Evolutionary conservation across 2,797 vertebrate genomes (phyloP).

Genomic region (Stomatorhinus walkeri): DNA sequence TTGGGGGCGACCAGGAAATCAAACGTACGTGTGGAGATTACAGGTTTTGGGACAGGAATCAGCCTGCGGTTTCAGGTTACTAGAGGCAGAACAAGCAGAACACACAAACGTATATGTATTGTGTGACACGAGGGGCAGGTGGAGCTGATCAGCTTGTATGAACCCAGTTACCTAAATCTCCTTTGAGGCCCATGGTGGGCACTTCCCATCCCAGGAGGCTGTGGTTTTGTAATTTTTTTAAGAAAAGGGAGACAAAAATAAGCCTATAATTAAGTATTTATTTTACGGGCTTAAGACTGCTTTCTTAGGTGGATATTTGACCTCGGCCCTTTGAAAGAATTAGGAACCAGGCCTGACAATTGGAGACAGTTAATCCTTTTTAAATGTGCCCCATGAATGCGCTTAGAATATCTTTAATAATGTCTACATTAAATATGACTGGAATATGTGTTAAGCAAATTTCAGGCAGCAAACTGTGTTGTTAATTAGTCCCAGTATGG

Average conservation of each 20-base stretch:
- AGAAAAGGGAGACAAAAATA: not conserved
- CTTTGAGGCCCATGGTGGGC: not conserved
- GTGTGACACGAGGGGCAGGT: not conserved
- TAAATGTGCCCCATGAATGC: not conserved
- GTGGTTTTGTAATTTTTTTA: not conserved
- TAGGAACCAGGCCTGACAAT: not conserved
- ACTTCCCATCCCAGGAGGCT: not conserved
- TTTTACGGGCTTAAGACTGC: not conserved
- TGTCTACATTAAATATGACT: not conserved
- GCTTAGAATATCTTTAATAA: not conserved
- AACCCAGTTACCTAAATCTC: not conserved
- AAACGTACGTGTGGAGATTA: not conserved
- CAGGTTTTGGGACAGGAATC: not conserved
- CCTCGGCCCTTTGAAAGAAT: not conserved
- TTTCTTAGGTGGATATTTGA: not conserved
- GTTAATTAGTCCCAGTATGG: not conserved
- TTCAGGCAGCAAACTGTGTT: not conserved
- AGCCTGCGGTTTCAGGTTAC: not conserved
- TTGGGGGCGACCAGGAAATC: not conserved
- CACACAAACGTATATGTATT: not conserved
- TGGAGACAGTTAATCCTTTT: not conserved
- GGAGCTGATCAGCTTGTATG: not conserved
- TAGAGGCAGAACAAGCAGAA: not conserved
- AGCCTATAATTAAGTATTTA: slow-evolving; percentile 4
- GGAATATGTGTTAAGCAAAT: not conserved